Conservation (phyloP, 2,113 vertebrate genomes). For the Vulpes lagopus region DNA sequence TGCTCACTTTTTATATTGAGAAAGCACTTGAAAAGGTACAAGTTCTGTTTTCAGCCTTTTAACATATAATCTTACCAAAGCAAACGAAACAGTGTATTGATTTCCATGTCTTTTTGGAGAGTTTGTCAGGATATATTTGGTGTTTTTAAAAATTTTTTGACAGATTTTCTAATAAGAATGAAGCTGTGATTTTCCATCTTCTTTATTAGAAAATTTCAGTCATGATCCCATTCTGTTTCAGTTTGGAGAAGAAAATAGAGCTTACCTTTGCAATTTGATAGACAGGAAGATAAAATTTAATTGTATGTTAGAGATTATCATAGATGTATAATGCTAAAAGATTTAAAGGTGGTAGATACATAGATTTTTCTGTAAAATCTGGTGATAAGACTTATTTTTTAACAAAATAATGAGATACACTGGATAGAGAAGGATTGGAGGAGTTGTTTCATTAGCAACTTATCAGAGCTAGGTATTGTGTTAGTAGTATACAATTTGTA, state of each 20-base stretch:
- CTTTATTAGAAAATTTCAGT: conserved; percentile 47
- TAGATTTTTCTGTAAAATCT: conserved; percentile 62
- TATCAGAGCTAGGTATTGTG: conserved; percentile 21
- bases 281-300: conserved; percentile 37
- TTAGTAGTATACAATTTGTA: not conserved
- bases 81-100: conserved; percentile 37
- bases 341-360: not conserved
- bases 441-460: conserved; percentile 46
- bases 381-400: not conserved
- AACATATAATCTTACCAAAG: conserved; percentile 4
- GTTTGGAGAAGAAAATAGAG: conserved; percentile 55
- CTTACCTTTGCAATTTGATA: conserved; percentile 54
- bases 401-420: not conserved
- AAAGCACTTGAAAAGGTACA: conserved; percentile 11
- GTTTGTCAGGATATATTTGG: conserved; percentile 36
- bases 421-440: conserved; percentile 19
- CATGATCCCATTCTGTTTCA: not conserved
- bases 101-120: conserved; percentile 20
- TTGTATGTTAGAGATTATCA: conserved; percentile 59
- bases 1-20: conserved; percentile 54
- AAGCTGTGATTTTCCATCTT: conserved; percentile 13
- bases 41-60: conserved; percentile 51
- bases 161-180: conserved; percentile 21
- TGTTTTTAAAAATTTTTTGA: conserved; percentile 62
- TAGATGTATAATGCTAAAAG: conserved; percentile 30